Conservation (phyloP, 2,888 invertebrate species). For the Brenthis hecate region DNA sequence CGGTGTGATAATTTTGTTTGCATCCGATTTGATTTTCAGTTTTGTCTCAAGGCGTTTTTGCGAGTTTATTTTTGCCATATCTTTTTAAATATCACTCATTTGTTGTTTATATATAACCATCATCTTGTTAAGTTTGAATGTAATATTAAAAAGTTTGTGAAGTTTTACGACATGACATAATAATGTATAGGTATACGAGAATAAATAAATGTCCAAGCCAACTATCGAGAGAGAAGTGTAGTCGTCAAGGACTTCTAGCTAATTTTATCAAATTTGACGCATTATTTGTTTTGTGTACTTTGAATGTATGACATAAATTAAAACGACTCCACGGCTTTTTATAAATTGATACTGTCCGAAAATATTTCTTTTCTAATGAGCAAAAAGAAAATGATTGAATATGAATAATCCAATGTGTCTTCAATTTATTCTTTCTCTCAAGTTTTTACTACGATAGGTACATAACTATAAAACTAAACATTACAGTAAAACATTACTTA, state of each 20-base stretch:
- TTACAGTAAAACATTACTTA: neutral
- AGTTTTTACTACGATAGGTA: no score
- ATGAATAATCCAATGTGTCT: no score
- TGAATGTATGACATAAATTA: neutral
- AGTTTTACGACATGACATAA: neutral
- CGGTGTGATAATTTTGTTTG: conserved; percentile 41
- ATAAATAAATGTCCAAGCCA: neutral
- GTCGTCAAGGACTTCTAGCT: neutral
- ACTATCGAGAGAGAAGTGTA: neutral
- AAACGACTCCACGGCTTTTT: neutral
- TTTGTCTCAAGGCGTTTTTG: conserved; percentile 12
- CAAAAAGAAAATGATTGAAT: no score
- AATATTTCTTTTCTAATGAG: no score
- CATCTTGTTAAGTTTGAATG: neutral
- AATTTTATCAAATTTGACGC: neutral
- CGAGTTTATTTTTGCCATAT: neutral
- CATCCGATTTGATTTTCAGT: conserved; percentile 28
- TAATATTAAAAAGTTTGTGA: neutral
- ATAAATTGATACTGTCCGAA: no score
- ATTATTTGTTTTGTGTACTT: neutral
- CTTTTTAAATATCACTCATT: neutral
- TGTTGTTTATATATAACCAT: neutral
- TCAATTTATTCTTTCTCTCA: no score
- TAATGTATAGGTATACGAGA: no score
- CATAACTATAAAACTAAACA: no score